Conservation (phyloP, 37 sponge, comb jelly and placozoan genomes). For the Haliclona indistincta region DNA sequence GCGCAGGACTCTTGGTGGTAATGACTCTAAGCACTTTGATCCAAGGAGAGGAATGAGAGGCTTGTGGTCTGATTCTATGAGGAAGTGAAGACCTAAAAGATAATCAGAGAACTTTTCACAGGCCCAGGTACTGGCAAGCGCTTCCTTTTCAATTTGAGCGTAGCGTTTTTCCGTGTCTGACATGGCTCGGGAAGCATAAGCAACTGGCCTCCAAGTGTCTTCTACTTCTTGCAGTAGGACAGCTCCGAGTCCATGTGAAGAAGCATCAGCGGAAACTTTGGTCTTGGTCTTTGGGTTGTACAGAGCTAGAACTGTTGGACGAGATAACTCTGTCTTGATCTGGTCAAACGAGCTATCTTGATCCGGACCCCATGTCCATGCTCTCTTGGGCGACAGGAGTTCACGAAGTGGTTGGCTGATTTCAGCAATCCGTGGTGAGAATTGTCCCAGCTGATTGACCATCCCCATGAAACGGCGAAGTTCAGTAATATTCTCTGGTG, state of each 20-base stretch:
- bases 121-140: conserved; percentile 40
- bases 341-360: conserved; percentile 21
- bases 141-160: conserved; percentile 61
- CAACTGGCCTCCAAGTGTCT: conserved; percentile 26
- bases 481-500: too few species aligned
- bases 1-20: conserved; percentile 31
- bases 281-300: conserved; percentile 29
- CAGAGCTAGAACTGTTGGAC: conserved; percentile 32
- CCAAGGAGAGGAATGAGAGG: conserved; percentile 30
- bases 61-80: conserved; percentile 47
- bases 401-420: conserved; percentile 46
- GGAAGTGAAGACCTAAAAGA: conserved; percentile 17
- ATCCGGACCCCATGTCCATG: conserved; percentile 34
- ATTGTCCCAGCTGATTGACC: too few species aligned
- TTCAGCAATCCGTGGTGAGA: too few species aligned
- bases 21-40: conserved; percentile 7
- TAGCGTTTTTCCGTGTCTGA: conserved; percentile 36
- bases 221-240: conserved; percentile 20
- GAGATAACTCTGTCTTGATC: conserved; percentile 32
- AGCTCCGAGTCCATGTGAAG: conserved; percentile 28
- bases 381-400: conserved; percentile 12
- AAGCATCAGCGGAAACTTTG: conserved; percentile 34
- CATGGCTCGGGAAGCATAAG: conserved; percentile 45
- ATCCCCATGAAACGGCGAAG: too few species aligned
- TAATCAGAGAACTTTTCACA: conserved; percentile 52